Evolutionary conservation across 2,888 invertebrate species (phyloP), one percentile per base, ranked within the genome.

Genomic region (Mythimna ferrago): DNA sequence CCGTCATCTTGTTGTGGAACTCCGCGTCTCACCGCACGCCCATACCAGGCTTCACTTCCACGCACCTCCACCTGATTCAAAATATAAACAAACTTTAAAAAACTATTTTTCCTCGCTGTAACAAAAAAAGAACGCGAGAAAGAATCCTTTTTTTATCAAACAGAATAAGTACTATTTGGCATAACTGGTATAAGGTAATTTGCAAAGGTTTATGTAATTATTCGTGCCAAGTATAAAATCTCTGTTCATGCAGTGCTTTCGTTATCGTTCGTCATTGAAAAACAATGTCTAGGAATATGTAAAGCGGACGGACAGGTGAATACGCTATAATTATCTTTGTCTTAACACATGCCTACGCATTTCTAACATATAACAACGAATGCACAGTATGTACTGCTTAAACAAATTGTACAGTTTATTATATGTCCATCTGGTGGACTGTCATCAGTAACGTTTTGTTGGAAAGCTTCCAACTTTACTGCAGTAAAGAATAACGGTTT

Each of bases 21-120:
- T 91, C 80, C 87, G 81, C 85, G 80, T 87, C 93, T 96, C 94
- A 96, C 96, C 96, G 93, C 91, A 88, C 90, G 89, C 94, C 95
- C 96, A 96, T 96, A 88, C 92, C 95, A 94, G 80, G 86, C 89
- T 80, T 84, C 85, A 88, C 60, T 68, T 77, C 80, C 78, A 87
- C 80, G 78, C 88, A 85, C 87, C 94, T 94, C 95, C 95, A 94
- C 95, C 96, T 96, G 86, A 5, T 72, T 86, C 80, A 88, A 89
- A 58, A 73, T n/a, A 62, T 41, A 57, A 35, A 48, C 41, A 44
- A 57, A 21, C 26, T 26, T 26, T n/a, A 6, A 57, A 21, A 16
- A 19, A 54, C 11, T n/a, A 9, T 58, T 58, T 57, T 48, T 16
- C 26, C 57, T 16, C 16, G 14, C 9, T 19, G 9, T 7, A 48